phyloP scores from a whole-genome alignment of 2,113 vertebrate genomes.

The Gulo gulo region DNA sequence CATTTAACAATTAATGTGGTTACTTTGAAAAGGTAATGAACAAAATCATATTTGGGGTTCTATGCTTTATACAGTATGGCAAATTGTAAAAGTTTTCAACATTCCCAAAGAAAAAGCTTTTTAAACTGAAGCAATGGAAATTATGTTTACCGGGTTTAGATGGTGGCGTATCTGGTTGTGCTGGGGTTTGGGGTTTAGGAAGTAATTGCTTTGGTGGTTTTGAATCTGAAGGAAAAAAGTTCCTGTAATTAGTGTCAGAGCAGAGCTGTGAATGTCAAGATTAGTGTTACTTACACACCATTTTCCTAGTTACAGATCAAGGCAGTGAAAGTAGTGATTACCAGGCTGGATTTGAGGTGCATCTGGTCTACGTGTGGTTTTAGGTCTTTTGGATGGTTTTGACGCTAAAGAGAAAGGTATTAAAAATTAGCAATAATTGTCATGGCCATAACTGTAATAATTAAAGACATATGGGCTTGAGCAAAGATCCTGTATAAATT shows the following conservation, averaged over 20 bases:
- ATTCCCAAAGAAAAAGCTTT: not conserved
- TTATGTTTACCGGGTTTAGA: conserved; percentile 77
- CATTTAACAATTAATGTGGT: not conserved
- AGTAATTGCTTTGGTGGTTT: conserved; percentile 66
- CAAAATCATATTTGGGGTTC: not conserved
- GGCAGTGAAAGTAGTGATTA: conserved; percentile 8
- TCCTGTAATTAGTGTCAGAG: conserved; percentile 12
- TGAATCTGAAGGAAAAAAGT: conserved; percentile 71
- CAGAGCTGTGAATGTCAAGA: not conserved
- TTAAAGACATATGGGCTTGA: not conserved
- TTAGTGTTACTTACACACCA: not conserved
- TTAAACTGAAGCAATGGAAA: conserved; percentile 24
- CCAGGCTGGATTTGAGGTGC: conserved; percentile 21
- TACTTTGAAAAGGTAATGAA: not conserved
- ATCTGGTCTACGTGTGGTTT: conserved; percentile 17
- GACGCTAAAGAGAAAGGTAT: conserved; percentile 37
- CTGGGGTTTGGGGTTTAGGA: conserved; percentile 72
- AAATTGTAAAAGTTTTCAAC: not conserved
- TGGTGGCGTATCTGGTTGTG: conserved; percentile 66
- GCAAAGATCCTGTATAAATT: not conserved
- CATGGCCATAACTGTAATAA: not conserved
- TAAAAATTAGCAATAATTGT: not conserved
- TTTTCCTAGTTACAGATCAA: conserved; percentile 17
- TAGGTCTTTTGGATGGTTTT: conserved; percentile 46
- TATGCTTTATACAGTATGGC: not conserved